phyloP scores from a whole-genome alignment of 92 coral and sea anemone species.

The Palythoa grandis region DNA sequence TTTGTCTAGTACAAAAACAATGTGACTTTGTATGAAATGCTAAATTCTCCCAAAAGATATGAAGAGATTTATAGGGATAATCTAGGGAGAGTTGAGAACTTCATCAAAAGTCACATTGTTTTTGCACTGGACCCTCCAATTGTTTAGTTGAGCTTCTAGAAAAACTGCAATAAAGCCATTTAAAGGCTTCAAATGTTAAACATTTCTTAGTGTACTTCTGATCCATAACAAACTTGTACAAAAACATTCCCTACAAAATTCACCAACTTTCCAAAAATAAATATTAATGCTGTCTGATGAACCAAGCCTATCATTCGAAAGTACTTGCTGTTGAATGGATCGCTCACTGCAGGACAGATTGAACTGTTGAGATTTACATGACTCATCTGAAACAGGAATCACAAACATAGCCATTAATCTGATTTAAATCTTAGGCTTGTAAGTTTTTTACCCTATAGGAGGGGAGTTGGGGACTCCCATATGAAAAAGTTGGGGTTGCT shows the following conservation, averaged over 20 bases:
- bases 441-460: not conserved
- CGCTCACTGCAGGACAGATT: slow-evolving; percentile 91
- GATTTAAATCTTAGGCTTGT: not conserved
- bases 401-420: not conserved
- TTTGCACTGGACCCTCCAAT: not conserved
- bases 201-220: slow-evolving; percentile 5
- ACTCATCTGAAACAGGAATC: slow-evolving; percentile 61
- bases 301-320: slow-evolving; percentile 77
- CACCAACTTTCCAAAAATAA: slow-evolving; percentile 75
- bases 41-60: no score
- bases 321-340: slow-evolving; percentile 89
- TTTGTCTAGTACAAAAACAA: no score
- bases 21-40: no score
- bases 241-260: slow-evolving; percentile 63
- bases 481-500: no score
- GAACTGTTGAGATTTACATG: slow-evolving; percentile 87
- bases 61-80: no score
- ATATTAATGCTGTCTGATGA: slow-evolving; percentile 79
- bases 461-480: no score
- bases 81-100: no score
- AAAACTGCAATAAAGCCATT: not conserved
- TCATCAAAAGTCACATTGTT: no score
- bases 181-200: not conserved
- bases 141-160: not conserved
- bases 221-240: slow-evolving; percentile 28